A percentile compares a stretch with the other conserved stretches of the same genome.
These are phyloP conservation scores for Drosophila demipolita DNA, from an alignment of 2,888 invertebrate genomes.

Conservation along the genomic window DNA sequence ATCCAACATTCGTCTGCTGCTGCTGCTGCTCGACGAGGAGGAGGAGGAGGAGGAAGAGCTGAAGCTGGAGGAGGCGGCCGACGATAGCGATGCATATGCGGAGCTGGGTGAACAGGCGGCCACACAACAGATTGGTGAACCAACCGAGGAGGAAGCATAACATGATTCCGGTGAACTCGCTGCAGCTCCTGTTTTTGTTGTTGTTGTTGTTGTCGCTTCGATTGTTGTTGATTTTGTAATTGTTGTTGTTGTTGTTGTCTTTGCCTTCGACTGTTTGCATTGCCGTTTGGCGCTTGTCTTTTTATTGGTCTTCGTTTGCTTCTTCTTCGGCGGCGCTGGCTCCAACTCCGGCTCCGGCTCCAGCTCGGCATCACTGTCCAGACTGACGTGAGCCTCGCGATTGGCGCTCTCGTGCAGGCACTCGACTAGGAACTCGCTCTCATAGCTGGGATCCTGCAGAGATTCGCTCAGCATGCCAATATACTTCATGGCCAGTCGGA, in stretches of 20 bases:
- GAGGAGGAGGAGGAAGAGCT: slow-evolving; percentile 32
- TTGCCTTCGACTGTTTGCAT: slow-evolving; percentile 43
- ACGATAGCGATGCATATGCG: slow-evolving; percentile 70
- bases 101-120: slow-evolving; percentile 67
- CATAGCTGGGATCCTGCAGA: slow-evolving; percentile 85
- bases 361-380: slow-evolving; percentile 45
- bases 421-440: slow-evolving; percentile 77
- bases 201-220: slow-evolving; percentile 12
- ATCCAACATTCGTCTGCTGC: slow-evolving; percentile 57
- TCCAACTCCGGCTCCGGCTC: slow-evolving; percentile 35
- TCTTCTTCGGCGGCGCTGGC: slow-evolving; percentile 41
- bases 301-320: slow-evolving; percentile 49
- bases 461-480: slow-evolving; percentile 91
- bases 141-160: slow-evolving; percentile 66
- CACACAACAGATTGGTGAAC: slow-evolving; percentile 67
- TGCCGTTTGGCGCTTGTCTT: slow-evolving; percentile 58
- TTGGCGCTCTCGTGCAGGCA: slow-evolving; percentile 71
- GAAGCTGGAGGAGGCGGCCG: slow-evolving; percentile 50
- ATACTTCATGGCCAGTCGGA: slow-evolving; percentile 94
- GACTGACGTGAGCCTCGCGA: slow-evolving; percentile 45
- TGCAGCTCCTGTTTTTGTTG: slow-evolving; percentile 11
- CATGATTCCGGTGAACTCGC: slow-evolving; percentile 67
- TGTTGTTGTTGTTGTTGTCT: neutral
- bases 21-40: slow-evolving; percentile 41
- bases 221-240: slow-evolving; percentile 7